phyloP scores from a whole-genome alignment of 2,797 vertebrate species.

The Pipistrellus pipistrellus region DNA sequence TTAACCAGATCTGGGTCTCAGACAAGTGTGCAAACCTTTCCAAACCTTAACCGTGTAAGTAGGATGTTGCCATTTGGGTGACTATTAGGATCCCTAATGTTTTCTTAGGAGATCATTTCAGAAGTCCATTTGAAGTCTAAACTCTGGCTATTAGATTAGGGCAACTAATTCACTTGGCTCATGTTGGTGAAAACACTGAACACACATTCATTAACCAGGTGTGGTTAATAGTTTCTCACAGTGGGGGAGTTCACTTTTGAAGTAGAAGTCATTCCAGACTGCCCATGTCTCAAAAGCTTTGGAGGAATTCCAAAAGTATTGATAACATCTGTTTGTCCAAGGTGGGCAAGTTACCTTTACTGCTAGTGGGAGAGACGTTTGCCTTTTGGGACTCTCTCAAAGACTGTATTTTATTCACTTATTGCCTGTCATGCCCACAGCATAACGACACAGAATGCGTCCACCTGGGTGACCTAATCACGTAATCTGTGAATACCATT shows the following conservation, averaged over 20 bases:
- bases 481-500: slow-evolving; percentile 51
- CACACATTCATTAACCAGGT: background rate
- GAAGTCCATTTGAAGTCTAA: background rate
- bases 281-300: background rate
- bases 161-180: too few species aligned
- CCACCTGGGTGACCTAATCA: background rate
- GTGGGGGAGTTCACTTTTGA: background rate
- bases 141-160: background rate
- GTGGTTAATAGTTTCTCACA: background rate
- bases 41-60: background rate
- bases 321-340: slow-evolving; percentile 11
- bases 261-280: slow-evolving; percentile 4
- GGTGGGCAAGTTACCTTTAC: background rate
- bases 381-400: background rate
- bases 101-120: background rate
- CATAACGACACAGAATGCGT: background rate
- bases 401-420: background rate
- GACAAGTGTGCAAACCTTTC: background rate
- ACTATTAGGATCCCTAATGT: background rate
- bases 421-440: background rate
- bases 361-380: background rate
- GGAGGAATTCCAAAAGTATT: background rate
- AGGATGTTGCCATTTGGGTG: background rate
- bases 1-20: background rate
- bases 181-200: background rate